phyloP scores from a whole-genome alignment of 2,888 invertebrate genomes.

The Netelia melanura region DNA sequence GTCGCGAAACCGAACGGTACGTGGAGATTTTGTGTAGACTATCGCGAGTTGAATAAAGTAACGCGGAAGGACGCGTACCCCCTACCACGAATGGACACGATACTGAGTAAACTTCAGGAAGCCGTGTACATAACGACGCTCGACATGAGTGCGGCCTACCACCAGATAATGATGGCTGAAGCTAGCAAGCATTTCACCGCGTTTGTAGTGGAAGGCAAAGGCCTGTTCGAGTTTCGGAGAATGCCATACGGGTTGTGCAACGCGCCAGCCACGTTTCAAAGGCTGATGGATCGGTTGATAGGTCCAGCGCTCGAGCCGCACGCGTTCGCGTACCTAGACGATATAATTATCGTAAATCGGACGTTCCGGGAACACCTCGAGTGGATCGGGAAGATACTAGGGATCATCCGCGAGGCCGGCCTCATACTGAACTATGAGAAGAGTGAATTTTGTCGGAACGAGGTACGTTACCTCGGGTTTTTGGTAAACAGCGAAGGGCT shows the following conservation, averaged over 20 bases:
- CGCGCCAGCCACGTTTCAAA: not conserved
- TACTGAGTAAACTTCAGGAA: not conserved
- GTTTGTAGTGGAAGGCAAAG: not conserved
- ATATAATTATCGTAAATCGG: constrained; percentile 50
- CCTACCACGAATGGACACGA: too few relatives aligned
- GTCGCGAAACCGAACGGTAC: not conserved
- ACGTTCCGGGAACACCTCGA: constrained; percentile 55
- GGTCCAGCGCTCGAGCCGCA: not conserved
- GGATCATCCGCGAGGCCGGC: not conserved
- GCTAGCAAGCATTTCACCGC: constrained; percentile 12
- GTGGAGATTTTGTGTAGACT: too few relatives aligned
- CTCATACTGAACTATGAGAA: not conserved
- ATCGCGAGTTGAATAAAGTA: not conserved
- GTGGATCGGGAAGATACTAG: constrained; percentile 40
- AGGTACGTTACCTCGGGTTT: constrained; percentile 13
- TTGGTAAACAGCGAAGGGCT: too few relatives aligned
- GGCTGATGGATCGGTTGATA: not conserved
- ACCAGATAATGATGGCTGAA: not conserved
- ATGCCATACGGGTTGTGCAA: constrained; percentile 30
- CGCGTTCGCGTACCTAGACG: constrained; percentile 61
- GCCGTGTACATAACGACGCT: constrained; percentile 1
- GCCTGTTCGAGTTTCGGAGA: not conserved
- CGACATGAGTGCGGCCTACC: not conserved
- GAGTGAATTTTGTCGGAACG: constrained; percentile 20
- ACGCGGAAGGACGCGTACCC: too few relatives aligned